Base-by-base conservation (phyloP, 2,797 vertebrate genomes). In the Apogon talboti region DNA sequence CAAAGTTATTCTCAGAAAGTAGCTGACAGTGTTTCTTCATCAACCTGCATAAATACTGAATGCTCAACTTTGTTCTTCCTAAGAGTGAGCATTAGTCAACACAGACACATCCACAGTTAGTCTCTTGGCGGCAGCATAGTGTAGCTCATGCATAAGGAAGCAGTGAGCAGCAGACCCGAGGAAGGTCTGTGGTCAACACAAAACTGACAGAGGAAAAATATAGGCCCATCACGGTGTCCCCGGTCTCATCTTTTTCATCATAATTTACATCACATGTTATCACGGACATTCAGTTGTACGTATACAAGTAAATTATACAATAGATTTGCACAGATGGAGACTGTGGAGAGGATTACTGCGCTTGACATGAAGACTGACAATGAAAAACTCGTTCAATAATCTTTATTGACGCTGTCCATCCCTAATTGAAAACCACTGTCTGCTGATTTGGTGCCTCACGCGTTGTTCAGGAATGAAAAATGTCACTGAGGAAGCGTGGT, bases 31-130 rank as follows among this genome's bases (percentile, higher is more conserved):
- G 64, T 78, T 81, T 83, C 57, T 62, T 84, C 66, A 70, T 74
- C 65, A 81, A 49, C 49, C 48, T 35, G 46, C 71, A 83, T 86
- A 70, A 82, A 88, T 84, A 87, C 79, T 86, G 68, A 64, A 85
- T 83, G 79, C 5, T 30, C 37, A 72, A 60, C 78, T 77, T 76
- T 72, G 72, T 50, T 16, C 18, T 7, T n/a, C 43, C 15, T 65
- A 42, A 81, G 53, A 77, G 59, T 30, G 49, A 70, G 65, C 77
- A 71, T 72, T 79, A 74, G 62, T 64, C 71, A 54, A 49, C 63
- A 40, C 54, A 61, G 59, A 74, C 67, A 66, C 64, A 69, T 77
- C 53, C 45, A 15, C 41, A 37, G 56, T n/a, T 51, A 19, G 46
- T 68, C 79, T 74, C 53, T 54, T 40, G 78, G 63, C 47, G 4